Evolutionary conservation across 2,113 vertebrate species (phyloP), one percentile per base, ranked within the genome.

Genomic region (Lagopus leucura): DNA sequence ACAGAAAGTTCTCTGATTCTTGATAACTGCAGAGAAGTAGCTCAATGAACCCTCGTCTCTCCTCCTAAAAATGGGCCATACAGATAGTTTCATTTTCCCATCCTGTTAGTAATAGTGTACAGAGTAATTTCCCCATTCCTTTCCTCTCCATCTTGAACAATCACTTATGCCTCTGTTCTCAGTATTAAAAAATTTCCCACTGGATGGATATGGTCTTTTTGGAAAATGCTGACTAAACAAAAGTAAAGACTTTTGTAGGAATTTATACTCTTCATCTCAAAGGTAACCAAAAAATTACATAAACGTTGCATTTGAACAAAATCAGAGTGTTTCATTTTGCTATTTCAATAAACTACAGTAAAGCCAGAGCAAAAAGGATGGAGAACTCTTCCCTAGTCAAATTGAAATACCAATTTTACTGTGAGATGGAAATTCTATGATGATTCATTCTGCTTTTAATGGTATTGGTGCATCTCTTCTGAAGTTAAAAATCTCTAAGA

Each of bases 381-480:
- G n/a, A 89, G 52, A 67, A 21, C 10, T 48, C 63, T 70, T 79
- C 50, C 11, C 48, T 48, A 18, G 30, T 12, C 64, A 88, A 83
- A 91, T 92, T 58, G 28, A 93, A 94, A 94, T 58, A 43, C 4
- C 3, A 2, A 16, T 67, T 30, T 78, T 94, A 47, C 55, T 80
- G 32, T n/a, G 70, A 47, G 90, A 83, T 60, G 57, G 57, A 88
- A 86, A 81, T 83, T 86, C 47, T 57, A n/a, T 57, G 38, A 47
- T 77, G 80, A 77, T 47, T 87, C 43, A 38, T 16, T 80, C 55
- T 65, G 57, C 52, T 45, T 94, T 83, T 71, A 83, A 42, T 17
- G 38, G 34, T 63, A 64, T 47, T 90, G 80, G 36, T 55, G 45
- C 75, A 90, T 79, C 47, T 85, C 82, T 93, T 88, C 36, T n/a